Base-by-base conservation (phyloP, 1,140 invertebrate species). In the Aphelenchoides fujianensis region DNA sequence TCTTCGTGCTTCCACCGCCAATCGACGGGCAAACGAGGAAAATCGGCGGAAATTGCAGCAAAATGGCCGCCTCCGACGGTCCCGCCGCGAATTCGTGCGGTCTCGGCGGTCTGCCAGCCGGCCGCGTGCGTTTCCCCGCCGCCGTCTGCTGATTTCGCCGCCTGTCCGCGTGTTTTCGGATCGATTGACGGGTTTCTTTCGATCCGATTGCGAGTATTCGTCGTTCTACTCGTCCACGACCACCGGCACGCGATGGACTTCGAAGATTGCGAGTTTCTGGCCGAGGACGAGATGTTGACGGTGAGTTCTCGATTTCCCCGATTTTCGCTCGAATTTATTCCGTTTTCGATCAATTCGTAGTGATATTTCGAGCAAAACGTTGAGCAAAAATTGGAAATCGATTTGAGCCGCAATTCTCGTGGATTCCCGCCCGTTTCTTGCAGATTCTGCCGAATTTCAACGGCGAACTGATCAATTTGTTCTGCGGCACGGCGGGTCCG, bases 391-490 rank as follows among this genome's bases (percentile, higher is more conserved):
- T 59, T 48, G 12, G 41, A 48, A 12, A 23, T 48, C 41, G 12
- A 48, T 48, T 48, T 48, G 41, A 48, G 12, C 41, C 23, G 12
- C 41, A 48, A 23, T 12, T 48, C 23, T 48, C 41, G 41, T 12
- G 12, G 12, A 16, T 48, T 48, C 41, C 41, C 12, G 23, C 41
- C 41, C 12, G 23, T 12, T 48, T 12, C 41, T 67, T 77, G 32
- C 59, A 89, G 73, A 90, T 98, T 19, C 90, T 96, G 74, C 95
- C 95, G 2, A 95, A 94, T 84, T 97, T 98, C 86, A 90, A 90
- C 80, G 89, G 90, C 3, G 85, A 85, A 70, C 41, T 36, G 9
- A 85, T 89, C 27, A 86, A 88, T 79, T 77, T 90, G 64, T 88
- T 90, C 55, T 78, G 85, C 80, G 89, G 89, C 32, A 88, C 89